These are phyloP conservation scores for Drosophila nigrodunni DNA, from an alignment of 1,140 invertebrate genomes.

Conservation along the genomic window DNA sequence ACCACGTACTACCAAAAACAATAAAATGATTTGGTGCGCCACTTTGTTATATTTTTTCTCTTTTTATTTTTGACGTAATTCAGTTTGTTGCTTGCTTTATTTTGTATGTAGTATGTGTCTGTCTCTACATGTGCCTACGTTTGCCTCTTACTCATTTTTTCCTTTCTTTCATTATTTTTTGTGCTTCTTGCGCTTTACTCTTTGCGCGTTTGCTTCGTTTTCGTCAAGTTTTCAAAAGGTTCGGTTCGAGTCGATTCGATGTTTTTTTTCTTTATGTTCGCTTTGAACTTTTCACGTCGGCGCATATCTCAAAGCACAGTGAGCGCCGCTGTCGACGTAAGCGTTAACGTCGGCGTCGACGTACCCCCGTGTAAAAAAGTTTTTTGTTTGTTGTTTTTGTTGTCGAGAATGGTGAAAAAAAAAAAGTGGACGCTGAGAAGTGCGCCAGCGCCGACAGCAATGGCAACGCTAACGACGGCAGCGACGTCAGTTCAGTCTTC, in stretches of 20 bases:
- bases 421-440: conserved; percentile 42
- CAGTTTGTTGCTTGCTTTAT: conserved; percentile 29
- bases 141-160: conserved; percentile 38
- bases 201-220: conserved; percentile 59
- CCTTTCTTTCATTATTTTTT: conserved; percentile 13
- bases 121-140: conserved; percentile 10
- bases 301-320: conserved; percentile 35
- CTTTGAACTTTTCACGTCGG: conserved; percentile 69
- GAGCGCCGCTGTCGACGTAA: conserved; percentile 20
- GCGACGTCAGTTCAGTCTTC: conserved; percentile 18
- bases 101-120: background rate
- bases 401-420: conserved; percentile 39
- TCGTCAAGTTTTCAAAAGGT: conserved; percentile 76
- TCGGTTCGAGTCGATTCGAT: conserved; percentile 48
- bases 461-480: conserved; percentile 10
- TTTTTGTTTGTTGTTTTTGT: conserved; percentile 66
- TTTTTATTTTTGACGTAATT: conserved; percentile 63
- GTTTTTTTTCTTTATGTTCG: conserved; percentile 29
- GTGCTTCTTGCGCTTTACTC: conserved; percentile 41
- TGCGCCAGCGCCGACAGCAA: conserved; percentile 19
- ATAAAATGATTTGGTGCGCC: conserved; percentile 52
- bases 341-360: conserved; percentile 22
- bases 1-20: conserved; percentile 52
- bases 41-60: conserved; percentile 27
- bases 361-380: conserved; percentile 54